Evolutionary conservation across 2,797 vertebrate genomes (phyloP).

Genomic region (Bradypus variegatus): DNA sequence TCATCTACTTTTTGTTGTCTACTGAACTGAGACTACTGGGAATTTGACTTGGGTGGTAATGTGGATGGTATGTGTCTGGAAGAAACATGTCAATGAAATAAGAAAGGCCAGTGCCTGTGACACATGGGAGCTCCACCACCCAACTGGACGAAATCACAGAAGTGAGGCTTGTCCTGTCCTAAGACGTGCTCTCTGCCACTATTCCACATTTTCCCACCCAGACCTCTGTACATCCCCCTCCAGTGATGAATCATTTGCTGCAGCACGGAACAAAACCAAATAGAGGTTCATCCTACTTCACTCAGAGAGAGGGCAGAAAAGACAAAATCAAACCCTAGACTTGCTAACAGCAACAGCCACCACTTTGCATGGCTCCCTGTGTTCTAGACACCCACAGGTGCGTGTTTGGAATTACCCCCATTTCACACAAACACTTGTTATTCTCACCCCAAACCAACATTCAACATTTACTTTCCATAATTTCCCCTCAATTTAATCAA

Average conservation of each 20-base stretch:
- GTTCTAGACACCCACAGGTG: not conserved
- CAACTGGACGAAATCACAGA: not conserved
- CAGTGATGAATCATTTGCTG: not conserved
- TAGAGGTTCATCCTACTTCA: not conserved
- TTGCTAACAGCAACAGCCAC: not conserved
- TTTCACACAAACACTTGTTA: not conserved
- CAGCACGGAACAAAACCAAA: not conserved
- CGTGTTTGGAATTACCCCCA: not conserved
- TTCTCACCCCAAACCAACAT: not conserved
- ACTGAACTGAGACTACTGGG: accelerated
- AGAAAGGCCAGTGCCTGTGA: not conserved
- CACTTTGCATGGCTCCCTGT: not conserved
- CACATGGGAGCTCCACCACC: too few species aligned
- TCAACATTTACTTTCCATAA: not conserved
- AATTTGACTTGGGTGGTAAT: too few species aligned
- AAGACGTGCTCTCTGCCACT: accelerated
- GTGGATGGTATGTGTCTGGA: accelerated
- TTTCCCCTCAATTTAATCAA: not conserved
- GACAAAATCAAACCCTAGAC: not conserved
- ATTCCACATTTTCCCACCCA: accelerated
- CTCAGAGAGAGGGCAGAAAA: not conserved
- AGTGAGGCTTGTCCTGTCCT: not conserved
- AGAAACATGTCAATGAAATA: not conserved
- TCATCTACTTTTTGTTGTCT: too few species aligned
- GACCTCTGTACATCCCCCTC: accelerated